A percentile compares a stretch with the other conserved stretches of the same genome.
Conservation (phyloP, 2,113 vertebrate species). For the Pseudopodoces humilis region DNA sequence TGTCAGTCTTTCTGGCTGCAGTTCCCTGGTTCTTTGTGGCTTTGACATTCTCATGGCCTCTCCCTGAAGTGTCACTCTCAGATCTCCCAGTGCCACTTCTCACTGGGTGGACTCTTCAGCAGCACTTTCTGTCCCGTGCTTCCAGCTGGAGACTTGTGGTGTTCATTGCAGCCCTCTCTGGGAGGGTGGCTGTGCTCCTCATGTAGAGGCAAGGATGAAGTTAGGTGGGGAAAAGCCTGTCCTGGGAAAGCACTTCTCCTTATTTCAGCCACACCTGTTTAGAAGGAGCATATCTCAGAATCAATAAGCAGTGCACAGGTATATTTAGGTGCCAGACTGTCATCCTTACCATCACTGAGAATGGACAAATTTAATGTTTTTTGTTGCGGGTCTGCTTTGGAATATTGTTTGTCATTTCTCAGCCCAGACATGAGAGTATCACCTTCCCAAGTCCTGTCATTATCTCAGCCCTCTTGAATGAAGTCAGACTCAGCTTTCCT, state of each 20-base stretch:
- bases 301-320: background rate
- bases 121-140: background rate
- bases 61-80: no score
- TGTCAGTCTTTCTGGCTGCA: background rate
- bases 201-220: background rate
- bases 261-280: background rate
- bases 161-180: background rate
- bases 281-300: fast-evolving
- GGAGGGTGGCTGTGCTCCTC: fast-evolving
- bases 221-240: background rate
- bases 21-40: background rate
- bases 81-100: background rate
- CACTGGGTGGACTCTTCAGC: background rate
- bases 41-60: background rate
- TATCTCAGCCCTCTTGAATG: background rate
- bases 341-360: background rate
- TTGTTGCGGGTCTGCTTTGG: background rate
- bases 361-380: background rate
- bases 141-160: background rate
- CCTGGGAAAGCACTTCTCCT: background rate
- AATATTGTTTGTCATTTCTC: background rate
- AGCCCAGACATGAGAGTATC: background rate
- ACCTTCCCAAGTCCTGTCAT: background rate
- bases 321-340: background rate
- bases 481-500: background rate